Percentiles rank a stretch among this genome's conserved stretches.
Evolutionary conservation across 2,888 invertebrate genomes (phyloP).

Genomic region (Margaritifera margaritifera): DNA sequence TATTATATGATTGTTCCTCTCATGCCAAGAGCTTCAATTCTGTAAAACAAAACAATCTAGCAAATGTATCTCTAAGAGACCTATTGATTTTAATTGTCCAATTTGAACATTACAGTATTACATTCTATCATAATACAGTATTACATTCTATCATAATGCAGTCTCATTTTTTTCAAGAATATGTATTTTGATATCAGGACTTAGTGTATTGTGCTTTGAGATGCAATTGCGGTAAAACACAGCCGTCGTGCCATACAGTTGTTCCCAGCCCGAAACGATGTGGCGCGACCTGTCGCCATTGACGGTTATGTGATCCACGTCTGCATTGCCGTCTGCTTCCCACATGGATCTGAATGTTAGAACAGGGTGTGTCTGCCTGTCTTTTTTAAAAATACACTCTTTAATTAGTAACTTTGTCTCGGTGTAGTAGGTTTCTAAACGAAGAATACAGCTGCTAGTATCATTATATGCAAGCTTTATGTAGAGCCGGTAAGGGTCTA

Average conservation of each 20-base stretch:
- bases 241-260: conserved; percentile 42
- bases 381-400: conserved; percentile 21
- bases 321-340: conserved; percentile 49
- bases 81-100: too few species aligned
- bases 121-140: too few species aligned
- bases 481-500: conserved; percentile 24
- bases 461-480: conserved; percentile 31
- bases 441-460: conserved; percentile 27
- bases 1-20: too few species aligned
- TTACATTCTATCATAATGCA: too few species aligned
- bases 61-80: too few species aligned
- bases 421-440: conserved; percentile 18
- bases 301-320: conserved; percentile 48
- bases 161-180: too few species aligned
- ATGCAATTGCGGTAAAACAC: conserved; percentile 50
- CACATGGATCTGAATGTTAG: conserved; percentile 50
- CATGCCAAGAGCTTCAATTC: too few species aligned
- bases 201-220: conserved; percentile 46
- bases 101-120: too few species aligned
- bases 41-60: too few species aligned
- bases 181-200: conserved; percentile 37
- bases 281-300: conserved; percentile 38
- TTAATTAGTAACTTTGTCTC: conserved; percentile 31
- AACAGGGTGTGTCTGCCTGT: conserved; percentile 30
- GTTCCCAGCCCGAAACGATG: conserved; percentile 35